Evolutionary conservation across 2,113 vertebrate genomes (phyloP), one percentile per base, ranked within the genome.

Genomic region (Phoenicopterus ruber): DNA sequence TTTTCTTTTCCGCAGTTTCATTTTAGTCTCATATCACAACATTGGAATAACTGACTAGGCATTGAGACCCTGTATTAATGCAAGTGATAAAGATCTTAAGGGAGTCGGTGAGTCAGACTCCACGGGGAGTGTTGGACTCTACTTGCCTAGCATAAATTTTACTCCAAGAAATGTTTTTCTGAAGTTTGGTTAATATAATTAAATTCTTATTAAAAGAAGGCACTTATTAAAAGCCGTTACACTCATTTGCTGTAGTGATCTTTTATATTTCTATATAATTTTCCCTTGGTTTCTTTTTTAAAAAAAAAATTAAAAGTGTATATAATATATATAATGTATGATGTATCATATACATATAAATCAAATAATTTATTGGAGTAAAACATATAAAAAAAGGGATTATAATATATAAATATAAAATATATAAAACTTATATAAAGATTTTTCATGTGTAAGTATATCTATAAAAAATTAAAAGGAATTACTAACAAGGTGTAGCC

Each of bases 71-170:
- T 55, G 13, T 26, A 20, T 82, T 71, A 69, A 11, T 86, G 85
- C 62, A 38, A 32, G 15, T 50, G 46, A 38, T n/a, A 38, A 82
- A 65, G 78, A 32, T 55, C 25, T 73, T 18, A 22, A 79, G 62
- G 47, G 50, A 62, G 42, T 1, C 72, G n/a, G 32, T 44, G 49
- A 62, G 29, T 46, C 46, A 65, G 16, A 55, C 44, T 65, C 44
- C 34, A 24, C 0, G 0, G 29, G 31, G 18, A 59, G 6, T 12
- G 3, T 4, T 77, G 63, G 32, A 17, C 19, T 84, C 13, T 49
- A 17, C 50, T 80, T 44, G 18, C 18, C 28, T 34, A 24, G 29
- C 36, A 50, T 69, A 49, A 55, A 61, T 87, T 81, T 67, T 62
- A 36, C 8, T 44, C 18, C 22, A 52, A 26, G 4, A 47, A 61